Base-by-base conservation (phyloP, 2,113 vertebrate species). In the Acrocephalus arundinaceus region DNA sequence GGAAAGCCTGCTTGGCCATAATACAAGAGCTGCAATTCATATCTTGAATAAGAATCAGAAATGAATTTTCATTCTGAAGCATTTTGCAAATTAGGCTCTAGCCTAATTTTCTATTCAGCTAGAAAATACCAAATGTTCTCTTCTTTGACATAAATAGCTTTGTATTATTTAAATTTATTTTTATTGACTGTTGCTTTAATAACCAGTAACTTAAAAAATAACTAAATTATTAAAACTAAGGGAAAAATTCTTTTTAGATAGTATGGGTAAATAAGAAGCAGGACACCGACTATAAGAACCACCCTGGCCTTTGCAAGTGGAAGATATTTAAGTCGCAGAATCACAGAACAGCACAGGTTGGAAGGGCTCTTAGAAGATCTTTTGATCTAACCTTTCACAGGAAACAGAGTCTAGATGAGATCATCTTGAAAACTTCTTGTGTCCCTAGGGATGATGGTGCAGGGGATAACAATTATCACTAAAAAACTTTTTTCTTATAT, bases 11-110 rank as follows among this genome's bases (percentile, higher is more conserved):
- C 57, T 89, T 55, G 89, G 31, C 88, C 86, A 80, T 75, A 70
- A 87, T 20, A 87, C 73, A 94, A 91, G 55, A 80, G 48, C 22
- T 80, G 55, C 15, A 85, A 76, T 90, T 82, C 11, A 0, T 83
- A 85, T 70, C 17, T 67, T 92, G 85, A 94, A 80, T 74, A 55
- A 76, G 55, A 86, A 88, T 78, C 49, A 66, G 21, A 92, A 89
- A 80, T 76, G 7, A 67, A 57, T 74, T 77, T 71, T 39, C 48
- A 35, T 59, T 39, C 22, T 81, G 71, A 95, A 85, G 55, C 2
- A 11, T 57, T 96, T 81, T 82, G 37, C 39, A 66, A 68, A 85
- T 28, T 51, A 72, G 14, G 15, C 63, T 75, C 28, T 78, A 77
- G 24, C 15, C 35, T 35, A 35, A 35, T 35, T 35, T 35, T 35